A percentile compares a stretch with the other conserved stretches of the same genome.
phyloP scores from a whole-genome alignment of 2,797 vertebrate species.

The Enteromius argenteus region DNA sequence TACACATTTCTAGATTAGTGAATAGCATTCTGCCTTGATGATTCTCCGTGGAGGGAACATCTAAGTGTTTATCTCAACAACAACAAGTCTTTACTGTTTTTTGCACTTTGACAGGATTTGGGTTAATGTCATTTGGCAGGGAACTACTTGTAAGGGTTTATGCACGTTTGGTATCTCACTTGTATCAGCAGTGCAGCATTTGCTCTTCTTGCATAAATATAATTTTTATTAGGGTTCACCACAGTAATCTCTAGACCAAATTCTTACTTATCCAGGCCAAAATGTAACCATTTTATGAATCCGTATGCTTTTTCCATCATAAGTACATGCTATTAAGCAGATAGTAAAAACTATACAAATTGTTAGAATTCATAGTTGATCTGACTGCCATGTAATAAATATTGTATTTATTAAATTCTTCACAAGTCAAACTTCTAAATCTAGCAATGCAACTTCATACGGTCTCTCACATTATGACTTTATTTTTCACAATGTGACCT shows the following conservation, averaged over 20 bases:
- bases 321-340: not conserved
- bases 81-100: conserved; percentile 37
- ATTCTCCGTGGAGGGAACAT: conserved; percentile 41
- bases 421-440: too few species aligned
- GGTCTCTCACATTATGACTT: not conserved
- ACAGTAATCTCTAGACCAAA: not conserved
- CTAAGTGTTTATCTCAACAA: conserved; percentile 4
- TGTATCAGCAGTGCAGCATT: not conserved
- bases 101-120: conserved; percentile 42
- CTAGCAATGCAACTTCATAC: too few species aligned
- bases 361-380: not conserved
- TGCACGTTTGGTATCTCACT: conserved; percentile 19
- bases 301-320: not conserved
- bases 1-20: conserved; percentile 44
- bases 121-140: conserved; percentile 46
- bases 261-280: not conserved
- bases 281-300: not conserved
- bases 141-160: not conserved
- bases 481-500: not conserved
- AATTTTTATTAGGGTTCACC: not conserved
- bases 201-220: not conserved
- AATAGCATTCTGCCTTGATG: conserved; percentile 21
- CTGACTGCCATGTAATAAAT: not conserved
- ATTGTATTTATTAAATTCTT: too few species aligned
- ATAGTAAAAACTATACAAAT: not conserved